Evolutionary conservation across 1,140 invertebrate species (phyloP).

Genomic region (Xylocopa sonorina): DNA sequence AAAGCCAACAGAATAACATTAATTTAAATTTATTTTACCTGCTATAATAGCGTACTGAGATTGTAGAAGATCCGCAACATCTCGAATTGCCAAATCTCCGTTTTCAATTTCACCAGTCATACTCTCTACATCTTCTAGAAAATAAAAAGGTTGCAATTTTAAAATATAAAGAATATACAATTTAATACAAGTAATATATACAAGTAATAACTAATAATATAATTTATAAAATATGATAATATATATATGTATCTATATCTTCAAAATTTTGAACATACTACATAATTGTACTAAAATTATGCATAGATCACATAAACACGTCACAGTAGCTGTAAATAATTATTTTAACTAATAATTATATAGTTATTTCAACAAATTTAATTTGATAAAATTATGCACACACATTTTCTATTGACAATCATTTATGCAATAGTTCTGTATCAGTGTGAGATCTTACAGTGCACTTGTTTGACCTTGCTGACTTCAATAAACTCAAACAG

Average conservation of each 20-base stretch:
- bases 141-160: conserved; percentile 7
- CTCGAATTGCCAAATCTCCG: conserved; percentile 85
- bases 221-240: no score
- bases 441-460: conserved; percentile 65
- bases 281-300: background rate
- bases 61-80: conserved; percentile 92
- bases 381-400: background rate
- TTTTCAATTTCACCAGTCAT: conserved; percentile 81
- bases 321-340: background rate
- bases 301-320: background rate
- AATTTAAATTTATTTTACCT: conserved; percentile 80
- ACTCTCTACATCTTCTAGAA: conserved; percentile 81
- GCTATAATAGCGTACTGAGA: conserved; percentile 94
- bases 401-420: conserved; percentile 19
- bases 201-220: conserved; percentile 22
- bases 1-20: conserved; percentile 37
- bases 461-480: conserved; percentile 80
- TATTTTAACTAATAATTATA: background rate
- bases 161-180: background rate
- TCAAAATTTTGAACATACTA: no score
- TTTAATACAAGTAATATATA: background rate
- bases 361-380: background rate
- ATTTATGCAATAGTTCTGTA: conserved; percentile 61
- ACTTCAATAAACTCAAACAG: conserved; percentile 75
- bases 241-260: conserved; percentile 1